Percentiles rank a stretch among this genome's conserved stretches.
phyloP scores from a whole-genome alignment of 1,140 invertebrate species.

The Bombyx mandarina region DNA sequence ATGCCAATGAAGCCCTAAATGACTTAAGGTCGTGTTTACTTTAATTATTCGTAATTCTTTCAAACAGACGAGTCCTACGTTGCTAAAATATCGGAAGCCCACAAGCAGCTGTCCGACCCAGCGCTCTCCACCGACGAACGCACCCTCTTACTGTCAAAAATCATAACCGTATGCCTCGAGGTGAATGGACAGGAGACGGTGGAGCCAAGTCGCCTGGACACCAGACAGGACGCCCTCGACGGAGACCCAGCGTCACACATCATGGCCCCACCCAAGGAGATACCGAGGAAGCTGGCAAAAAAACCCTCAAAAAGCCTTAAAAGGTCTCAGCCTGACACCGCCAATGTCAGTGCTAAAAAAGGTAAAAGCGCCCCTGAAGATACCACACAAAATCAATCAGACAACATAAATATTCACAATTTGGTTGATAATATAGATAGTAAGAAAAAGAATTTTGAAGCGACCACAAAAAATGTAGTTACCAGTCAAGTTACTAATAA shows the following conservation, averaged over 20 bases:
- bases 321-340: background rate
- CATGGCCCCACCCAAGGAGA: slow-evolving; percentile 48
- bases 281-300: slow-evolving; percentile 38
- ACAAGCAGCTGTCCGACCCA: slow-evolving; percentile 39
- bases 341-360: background rate
- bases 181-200: slow-evolving; percentile 8
- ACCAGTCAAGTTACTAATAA: background rate
- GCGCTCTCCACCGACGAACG: slow-evolving; percentile 37
- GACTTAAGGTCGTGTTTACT: background rate
- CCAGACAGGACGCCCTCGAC: background rate
- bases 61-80: slow-evolving; percentile 38
- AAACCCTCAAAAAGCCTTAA: background rate
- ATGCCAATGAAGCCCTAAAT: too few species aligned
- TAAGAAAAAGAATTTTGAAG: too few species aligned
- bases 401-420: background rate
- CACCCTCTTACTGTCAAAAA: slow-evolving; percentile 35
- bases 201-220: background rate
- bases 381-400: slow-evolving; percentile 1
- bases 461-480: background rate
- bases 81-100: slow-evolving; percentile 29
- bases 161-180: slow-evolving; percentile 37
- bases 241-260: slow-evolving; percentile 28
- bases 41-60: slow-evolving; percentile 4
- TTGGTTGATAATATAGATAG: background rate
- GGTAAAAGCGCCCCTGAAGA: background rate